Base-by-base conservation (phyloP, 2,113 vertebrate genomes). In the Pygoscelis antarcticus region DNA sequence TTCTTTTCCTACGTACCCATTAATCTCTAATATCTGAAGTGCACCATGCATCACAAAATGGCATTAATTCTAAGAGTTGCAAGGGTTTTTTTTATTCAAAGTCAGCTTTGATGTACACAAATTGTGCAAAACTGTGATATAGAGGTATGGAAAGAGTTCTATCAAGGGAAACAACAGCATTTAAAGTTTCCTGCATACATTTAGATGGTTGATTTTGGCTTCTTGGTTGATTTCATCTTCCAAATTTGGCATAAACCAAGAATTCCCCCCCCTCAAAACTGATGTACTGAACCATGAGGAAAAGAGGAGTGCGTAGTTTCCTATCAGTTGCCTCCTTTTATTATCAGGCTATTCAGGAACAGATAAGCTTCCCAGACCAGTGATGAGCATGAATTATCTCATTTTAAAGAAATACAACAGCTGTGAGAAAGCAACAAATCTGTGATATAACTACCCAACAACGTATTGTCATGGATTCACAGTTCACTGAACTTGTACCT, bases 241-340 rank as follows among this genome's bases (percentile, higher is more conserved):
- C 27, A 68, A 23, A 36, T 80, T 20, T 13, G 26, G 3, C 11
- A 38, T 58, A 49, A 81, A 52, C 10, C 27, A 68, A 62, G 44
- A 62, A 61, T 14, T 20, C 1, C 1, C 2, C 6, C 6, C 8
- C 6, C 22, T 4, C 11, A 5, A 29, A 17, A 2, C 9, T 26
- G 13, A 20, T 13, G 2, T 21, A 32, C 29, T 60, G 32, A 83
- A 32, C 25, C 32, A 26, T 1, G 13, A 83, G 15, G 32, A 42
- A 70, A 30, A 83, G 34, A 58, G 5, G 5, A 65, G 3, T 1
- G 6, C 14, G 2, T 13, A 16, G 9, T 15, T 62, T 44, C 21
- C 20, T 78, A 84, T 40, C 52, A 27, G 9, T 17, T 82, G 18
- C 21, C 23, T 74, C 10, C 34, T 70, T 8, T 51, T 78, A 29